Percentiles rank a stretch among this genome's conserved stretches.
Conservation (phyloP, 2,113 vertebrate species). For the Catharus minimus region DNA sequence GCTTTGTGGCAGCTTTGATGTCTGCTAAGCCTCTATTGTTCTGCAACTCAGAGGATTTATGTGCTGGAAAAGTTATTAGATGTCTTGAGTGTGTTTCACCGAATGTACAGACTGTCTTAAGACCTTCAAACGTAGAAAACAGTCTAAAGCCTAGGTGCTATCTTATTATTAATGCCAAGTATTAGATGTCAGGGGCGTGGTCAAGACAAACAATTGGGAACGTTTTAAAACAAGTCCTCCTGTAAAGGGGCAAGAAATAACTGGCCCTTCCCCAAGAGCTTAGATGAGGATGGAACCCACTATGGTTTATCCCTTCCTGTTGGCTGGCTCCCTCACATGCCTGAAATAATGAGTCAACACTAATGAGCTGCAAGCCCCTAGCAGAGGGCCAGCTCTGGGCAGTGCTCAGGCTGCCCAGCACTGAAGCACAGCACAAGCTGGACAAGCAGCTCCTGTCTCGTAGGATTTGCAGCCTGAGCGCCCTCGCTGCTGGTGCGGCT, state of each 20-base stretch:
- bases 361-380: neutral
- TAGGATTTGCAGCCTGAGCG: neutral
- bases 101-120: neutral
- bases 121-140: neutral
- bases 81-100: neutral
- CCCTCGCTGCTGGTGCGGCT: neutral
- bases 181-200: neutral
- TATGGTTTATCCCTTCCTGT: neutral
- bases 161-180: neutral
- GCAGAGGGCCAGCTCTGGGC: neutral
- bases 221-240: neutral
- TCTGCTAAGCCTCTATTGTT: neutral
- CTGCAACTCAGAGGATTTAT: neutral
- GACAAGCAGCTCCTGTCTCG: neutral
- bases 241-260: neutral
- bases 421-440: neutral
- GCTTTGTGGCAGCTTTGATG: neutral
- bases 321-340: neutral
- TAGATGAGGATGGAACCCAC: neutral
- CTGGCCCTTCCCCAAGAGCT: neutral
- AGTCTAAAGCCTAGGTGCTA: neutral
- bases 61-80: neutral
- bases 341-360: constrained; percentile 10
- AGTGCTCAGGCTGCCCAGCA: neutral
- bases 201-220: neutral